A percentile compares a stretch with the other conserved stretches of the same genome.
These are phyloP conservation scores for Onthophagus sagittarius DNA, from an alignment of 2,888 invertebrate species.

Conservation along the genomic window DNA sequence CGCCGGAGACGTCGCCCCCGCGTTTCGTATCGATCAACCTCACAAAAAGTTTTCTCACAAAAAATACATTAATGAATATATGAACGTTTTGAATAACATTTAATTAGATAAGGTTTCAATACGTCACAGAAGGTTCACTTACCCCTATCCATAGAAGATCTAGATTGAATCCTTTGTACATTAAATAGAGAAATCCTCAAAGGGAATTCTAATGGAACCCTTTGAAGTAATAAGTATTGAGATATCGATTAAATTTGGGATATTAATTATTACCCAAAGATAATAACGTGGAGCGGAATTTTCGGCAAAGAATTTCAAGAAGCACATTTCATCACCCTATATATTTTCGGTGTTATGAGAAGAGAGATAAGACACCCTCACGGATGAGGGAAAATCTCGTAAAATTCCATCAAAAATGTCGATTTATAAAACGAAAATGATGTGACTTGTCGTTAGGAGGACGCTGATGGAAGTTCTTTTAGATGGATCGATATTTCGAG, in stretches of 20 bases:
- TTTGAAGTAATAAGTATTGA: neutral
- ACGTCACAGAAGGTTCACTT: neutral
- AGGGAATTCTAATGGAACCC: neutral
- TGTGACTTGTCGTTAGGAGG: neutral
- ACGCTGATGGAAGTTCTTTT: neutral
- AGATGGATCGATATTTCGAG: neutral
- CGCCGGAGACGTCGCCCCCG: neutral
- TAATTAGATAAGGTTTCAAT: neutral
- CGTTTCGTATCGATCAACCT: neutral
- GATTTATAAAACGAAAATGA: neutral
- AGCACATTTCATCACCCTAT: neutral
- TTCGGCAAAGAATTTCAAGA: neutral
- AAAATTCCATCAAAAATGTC: neutral
- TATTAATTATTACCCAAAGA: neutral
- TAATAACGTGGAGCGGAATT: neutral
- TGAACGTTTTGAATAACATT: too few species aligned
- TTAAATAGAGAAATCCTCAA: neutral
- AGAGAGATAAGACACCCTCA: neutral
- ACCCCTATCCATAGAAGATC: neutral
- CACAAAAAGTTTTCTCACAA: too few species aligned
- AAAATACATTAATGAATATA: too few species aligned
- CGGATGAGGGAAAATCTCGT: neutral
- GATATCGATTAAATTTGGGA: neutral
- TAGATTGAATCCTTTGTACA: neutral
- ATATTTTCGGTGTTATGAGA: neutral